Percentiles rank a stretch among this genome's conserved stretches.
phyloP scores from a whole-genome alignment of 2,888 invertebrate genomes.

The Cerastis leucographa region DNA sequence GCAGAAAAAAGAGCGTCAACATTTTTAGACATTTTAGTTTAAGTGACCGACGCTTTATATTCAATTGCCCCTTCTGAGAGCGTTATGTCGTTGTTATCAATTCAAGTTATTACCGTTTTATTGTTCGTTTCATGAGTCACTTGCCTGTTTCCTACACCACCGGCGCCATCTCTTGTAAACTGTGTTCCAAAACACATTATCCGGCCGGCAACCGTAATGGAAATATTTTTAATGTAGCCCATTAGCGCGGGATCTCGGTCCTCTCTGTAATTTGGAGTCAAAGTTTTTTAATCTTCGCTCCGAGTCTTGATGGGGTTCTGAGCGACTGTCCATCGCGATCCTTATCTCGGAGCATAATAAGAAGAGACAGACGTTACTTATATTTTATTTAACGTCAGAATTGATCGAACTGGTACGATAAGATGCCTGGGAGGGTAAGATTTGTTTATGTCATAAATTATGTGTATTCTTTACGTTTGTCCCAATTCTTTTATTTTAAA shows the following conservation, averaged over 20 bases:
- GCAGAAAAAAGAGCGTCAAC: constrained; percentile 51
- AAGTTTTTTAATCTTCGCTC: constrained; percentile 85
- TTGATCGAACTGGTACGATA: constrained; percentile 88
- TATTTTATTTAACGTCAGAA: constrained; percentile 89
- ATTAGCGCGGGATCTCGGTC: constrained; percentile 86
- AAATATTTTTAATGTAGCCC: constrained; percentile 88
- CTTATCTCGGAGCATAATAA: constrained; percentile 89
- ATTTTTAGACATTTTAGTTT: constrained; percentile 57
- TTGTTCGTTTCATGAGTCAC: constrained; percentile 71
- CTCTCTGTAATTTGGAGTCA: constrained; percentile 87
- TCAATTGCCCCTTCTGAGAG: constrained; percentile 65
- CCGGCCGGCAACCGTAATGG: constrained; percentile 82
- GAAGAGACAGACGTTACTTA: constrained; percentile 90
- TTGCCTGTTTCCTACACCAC: constrained; percentile 73
- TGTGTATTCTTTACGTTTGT: constrained; percentile 76
- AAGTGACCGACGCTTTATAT: constrained; percentile 69
- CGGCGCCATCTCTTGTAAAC: constrained; percentile 73
- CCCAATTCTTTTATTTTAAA: constrained; percentile 57
- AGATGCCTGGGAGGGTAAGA: constrained; percentile 80
- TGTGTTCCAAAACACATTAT: constrained; percentile 79
- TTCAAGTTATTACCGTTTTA: constrained; percentile 69
- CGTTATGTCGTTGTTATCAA: constrained; percentile 65
- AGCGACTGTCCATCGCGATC: constrained; percentile 88
- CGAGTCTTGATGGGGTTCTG: constrained; percentile 87
- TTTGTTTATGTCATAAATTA: constrained; percentile 89